Conservation (phyloP, 2,113 vertebrate species). For the Bubo scandiacus region DNA sequence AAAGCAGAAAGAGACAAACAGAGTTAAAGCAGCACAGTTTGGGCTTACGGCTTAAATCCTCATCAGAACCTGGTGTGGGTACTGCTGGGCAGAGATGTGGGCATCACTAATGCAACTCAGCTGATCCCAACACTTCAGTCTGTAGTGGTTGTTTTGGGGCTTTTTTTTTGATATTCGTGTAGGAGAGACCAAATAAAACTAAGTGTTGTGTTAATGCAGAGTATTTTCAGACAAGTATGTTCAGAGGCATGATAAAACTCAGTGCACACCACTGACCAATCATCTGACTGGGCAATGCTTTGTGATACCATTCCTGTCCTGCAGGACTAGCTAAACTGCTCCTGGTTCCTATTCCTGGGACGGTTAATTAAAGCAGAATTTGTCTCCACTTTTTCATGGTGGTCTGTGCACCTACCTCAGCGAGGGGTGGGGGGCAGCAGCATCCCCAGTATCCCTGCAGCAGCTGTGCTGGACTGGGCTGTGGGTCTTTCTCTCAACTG, state of each 20-base stretch:
- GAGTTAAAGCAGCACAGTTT: neutral
- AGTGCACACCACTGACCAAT: neutral
- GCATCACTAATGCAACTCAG: neutral
- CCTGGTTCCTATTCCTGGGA: neutral
- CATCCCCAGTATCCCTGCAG: neutral
- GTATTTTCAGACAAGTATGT: neutral
- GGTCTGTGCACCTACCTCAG: neutral
- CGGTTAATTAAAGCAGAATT: neutral
- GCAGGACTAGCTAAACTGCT: neutral
- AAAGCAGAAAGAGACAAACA: neutral
- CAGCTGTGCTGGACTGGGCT: rapidly evolving
- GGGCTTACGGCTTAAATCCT: neutral
- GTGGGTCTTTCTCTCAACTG: neutral
- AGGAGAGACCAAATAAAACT: neutral
- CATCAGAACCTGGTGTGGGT: neutral
- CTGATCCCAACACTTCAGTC: neutral
- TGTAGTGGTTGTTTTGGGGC: neutral
- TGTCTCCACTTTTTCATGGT: neutral
- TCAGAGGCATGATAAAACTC: neutral
- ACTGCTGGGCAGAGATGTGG: neutral
- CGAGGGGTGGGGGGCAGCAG: neutral
- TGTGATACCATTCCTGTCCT: neutral
- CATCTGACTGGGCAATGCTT: neutral
- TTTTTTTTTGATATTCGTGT: neutral
- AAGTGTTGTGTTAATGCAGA: neutral